Percentiles rank a stretch among this genome's conserved stretches.
These are phyloP conservation scores for Galerucella calmariensis DNA, from an alignment of 2,888 invertebrate species.

Conservation along the genomic window DNA sequence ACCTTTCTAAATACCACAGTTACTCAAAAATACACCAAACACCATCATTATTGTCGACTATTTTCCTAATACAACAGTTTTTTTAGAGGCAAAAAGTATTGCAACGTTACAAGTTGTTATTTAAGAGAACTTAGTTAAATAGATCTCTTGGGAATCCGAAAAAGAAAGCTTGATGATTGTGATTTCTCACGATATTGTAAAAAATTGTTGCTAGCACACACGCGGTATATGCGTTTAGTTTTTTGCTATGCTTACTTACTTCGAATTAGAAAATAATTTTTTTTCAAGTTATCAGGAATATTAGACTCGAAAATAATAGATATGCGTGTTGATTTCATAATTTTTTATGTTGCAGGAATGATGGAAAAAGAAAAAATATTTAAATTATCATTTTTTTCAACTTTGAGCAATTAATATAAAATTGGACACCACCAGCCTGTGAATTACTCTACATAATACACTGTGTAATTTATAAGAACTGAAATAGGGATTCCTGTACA, in stretches of 20 bases:
- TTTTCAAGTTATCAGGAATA: not conserved
- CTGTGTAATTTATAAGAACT: too few species aligned
- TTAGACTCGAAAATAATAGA: not conserved
- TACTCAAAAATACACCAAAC: too few species aligned
- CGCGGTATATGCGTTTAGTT: conserved; percentile 4
- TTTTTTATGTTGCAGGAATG: too few species aligned
- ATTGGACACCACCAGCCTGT: too few species aligned
- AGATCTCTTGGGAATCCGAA: conserved; percentile 7
- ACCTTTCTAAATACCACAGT: too few species aligned
- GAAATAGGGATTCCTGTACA: too few species aligned
- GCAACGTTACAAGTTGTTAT: not conserved
- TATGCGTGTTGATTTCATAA: too few species aligned
- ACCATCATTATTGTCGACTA: not conserved
- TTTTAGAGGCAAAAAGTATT: not conserved
- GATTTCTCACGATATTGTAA: conserved; percentile 16
- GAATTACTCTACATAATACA: too few species aligned
- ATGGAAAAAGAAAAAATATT: too few species aligned
- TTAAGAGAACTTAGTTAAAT: not conserved
- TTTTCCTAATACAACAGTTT: not conserved
- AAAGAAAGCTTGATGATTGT: conserved; percentile 15
- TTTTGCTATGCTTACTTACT: not conserved
- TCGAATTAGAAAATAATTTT: not conserved
- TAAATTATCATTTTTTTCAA: too few species aligned
- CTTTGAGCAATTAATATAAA: too few species aligned
- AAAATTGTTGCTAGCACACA: not conserved